Conservation (phyloP, 2,888 invertebrate genomes). For the Mamestra brassicae region DNA sequence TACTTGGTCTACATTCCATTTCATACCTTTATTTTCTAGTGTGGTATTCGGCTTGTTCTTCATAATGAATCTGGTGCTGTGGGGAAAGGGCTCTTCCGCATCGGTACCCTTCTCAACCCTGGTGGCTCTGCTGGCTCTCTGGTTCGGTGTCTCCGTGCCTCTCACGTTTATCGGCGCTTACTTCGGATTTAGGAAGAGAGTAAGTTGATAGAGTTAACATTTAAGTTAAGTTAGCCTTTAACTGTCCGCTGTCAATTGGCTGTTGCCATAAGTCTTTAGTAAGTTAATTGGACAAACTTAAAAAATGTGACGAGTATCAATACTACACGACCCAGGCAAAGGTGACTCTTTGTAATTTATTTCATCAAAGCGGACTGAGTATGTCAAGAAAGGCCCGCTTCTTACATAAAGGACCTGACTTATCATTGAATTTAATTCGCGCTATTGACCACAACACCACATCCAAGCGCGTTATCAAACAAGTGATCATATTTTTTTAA, state of each 20-base stretch:
- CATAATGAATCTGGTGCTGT: constrained; percentile 98
- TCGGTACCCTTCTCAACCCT: constrained; percentile 99
- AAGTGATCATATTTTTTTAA: neutral
- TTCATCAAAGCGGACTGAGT: no score
- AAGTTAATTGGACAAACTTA: no score
- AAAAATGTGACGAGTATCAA: no score
- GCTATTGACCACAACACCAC: no score
- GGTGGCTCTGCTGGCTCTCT: constrained; percentile 97
- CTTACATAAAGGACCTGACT: no score
- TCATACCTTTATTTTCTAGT: constrained; percentile 87
- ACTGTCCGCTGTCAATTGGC: no score
- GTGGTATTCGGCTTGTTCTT: constrained; percentile 99
- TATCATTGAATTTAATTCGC: no score
- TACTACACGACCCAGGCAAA: no score
- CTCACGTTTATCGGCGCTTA: constrained; percentile 99
- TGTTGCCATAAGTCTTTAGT: neutral
- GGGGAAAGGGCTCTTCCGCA: constrained; percentile 98
- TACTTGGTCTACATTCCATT: neutral
- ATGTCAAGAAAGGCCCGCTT: no score
- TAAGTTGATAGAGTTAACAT: constrained; percentile 81
- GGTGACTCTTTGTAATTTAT: no score
- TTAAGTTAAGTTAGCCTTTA: neutral
- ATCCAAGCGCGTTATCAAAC: no score
- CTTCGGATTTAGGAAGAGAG: constrained; percentile 99
- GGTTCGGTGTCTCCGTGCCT: constrained; percentile 99